These are phyloP conservation scores for Stenoptilia bipunctidactyla DNA, from an alignment of 2,888 invertebrate genomes.

Conservation along the genomic window DNA sequence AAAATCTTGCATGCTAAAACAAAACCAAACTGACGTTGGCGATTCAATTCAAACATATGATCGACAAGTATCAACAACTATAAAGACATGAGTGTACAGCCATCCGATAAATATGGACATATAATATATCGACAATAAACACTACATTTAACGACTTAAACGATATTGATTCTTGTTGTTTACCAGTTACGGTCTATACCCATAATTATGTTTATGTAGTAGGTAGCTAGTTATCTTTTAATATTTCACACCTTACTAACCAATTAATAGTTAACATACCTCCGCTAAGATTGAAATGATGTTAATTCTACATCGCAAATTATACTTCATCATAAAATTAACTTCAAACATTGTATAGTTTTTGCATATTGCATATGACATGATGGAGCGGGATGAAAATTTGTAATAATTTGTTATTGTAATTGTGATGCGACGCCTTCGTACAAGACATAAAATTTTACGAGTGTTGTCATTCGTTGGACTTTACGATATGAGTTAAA, in stretches of 20 bases:
- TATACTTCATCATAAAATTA: conserved; percentile 20
- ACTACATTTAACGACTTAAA: background rate
- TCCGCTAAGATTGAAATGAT: too few species aligned
- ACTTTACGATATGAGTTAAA: conserved; percentile 60
- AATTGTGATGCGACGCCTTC: conserved; percentile 53
- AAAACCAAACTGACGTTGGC: too few species aligned
- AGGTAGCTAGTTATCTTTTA: background rate
- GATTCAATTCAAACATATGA: background rate
- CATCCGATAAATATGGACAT: background rate
- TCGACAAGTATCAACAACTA: background rate
- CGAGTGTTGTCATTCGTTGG: conserved; percentile 53
- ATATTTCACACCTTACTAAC: background rate
- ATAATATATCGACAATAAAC: background rate
- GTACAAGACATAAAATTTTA: conserved; percentile 56
- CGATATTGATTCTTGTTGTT: background rate
- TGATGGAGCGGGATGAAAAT: conserved; percentile 37
- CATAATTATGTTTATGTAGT: too few species aligned
- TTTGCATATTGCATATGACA: conserved; percentile 37
- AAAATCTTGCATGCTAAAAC: too few species aligned
- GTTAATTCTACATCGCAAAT: background rate
- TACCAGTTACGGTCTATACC: background rate
- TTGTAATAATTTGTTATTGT: conserved; percentile 68
- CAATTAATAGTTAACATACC: background rate
- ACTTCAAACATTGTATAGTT: conserved; percentile 32
- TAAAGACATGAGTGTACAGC: background rate